Evolutionary conservation across 2,113 vertebrate species (phyloP).

Genomic region (Setophaga kirtlandii): DNA sequence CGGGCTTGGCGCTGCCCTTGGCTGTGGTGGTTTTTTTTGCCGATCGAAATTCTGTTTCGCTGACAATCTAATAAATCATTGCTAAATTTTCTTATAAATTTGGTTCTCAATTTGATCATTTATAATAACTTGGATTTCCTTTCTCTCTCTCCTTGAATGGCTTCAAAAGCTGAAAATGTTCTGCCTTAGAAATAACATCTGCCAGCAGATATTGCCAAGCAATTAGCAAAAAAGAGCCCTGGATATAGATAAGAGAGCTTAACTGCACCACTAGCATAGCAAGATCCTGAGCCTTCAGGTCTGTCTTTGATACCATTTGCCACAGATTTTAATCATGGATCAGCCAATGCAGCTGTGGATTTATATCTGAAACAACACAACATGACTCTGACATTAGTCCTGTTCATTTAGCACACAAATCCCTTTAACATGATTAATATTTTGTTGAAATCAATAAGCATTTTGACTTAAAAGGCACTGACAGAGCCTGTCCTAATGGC

Average conservation of each 20-base stretch:
- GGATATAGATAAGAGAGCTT: not conserved
- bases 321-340: not conserved
- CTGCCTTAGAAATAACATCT: not conserved
- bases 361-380: not conserved
- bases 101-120: no score
- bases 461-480: not conserved
- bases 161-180: not conserved
- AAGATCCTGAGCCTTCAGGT: not conserved
- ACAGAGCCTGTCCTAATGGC: not conserved
- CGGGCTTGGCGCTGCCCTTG: no score
- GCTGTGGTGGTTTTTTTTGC: no score
- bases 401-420: not conserved
- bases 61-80: no score
- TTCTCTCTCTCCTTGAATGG: not conserved
- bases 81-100: no score
- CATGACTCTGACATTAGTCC: not conserved
- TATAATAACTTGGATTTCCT: not conserved
- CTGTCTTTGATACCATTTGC: not conserved
- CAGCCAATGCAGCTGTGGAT: not conserved
- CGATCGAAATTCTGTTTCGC: no score
- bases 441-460: not conserved
- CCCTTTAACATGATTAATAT: not conserved
- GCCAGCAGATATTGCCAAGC: not conserved
- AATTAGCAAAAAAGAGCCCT: not conserved
- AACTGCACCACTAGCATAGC: not conserved